phyloP scores from a whole-genome alignment of 2,888 invertebrate genomes.

The Xanthorhoe spadicearia region DNA sequence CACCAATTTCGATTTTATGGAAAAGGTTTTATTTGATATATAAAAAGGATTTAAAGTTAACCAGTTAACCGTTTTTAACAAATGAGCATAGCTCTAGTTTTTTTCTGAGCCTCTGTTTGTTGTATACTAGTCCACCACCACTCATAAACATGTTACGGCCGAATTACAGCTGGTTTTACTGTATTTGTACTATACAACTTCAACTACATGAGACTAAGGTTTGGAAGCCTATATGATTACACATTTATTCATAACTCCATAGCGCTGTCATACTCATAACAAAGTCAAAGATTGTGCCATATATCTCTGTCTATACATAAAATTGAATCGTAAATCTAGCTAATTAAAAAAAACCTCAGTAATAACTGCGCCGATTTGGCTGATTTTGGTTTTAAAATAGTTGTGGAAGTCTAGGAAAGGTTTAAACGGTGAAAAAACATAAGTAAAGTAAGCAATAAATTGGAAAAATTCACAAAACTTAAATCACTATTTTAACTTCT shows the following conservation, averaged over 20 bases:
- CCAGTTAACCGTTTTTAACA: conserved; percentile 75
- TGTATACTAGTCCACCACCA: conserved; percentile 65
- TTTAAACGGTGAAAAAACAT: too few relatives aligned
- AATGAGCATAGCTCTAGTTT: conserved; percentile 42
- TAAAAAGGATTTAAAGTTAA: conserved; percentile 74
- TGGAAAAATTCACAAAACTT: too few relatives aligned
- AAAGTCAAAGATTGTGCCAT: neutral
- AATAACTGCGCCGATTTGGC: too few relatives aligned
- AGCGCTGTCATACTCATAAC: neutral
- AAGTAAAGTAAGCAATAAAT: too few relatives aligned
- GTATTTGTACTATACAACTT: conserved; percentile 64
- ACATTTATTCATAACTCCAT: neutral
- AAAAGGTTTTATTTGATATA: conserved; percentile 83
- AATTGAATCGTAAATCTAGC: too few relatives aligned
- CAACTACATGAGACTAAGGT: conserved; percentile 53
- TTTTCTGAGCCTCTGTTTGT: conserved; percentile 45
- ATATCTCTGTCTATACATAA: too few relatives aligned
- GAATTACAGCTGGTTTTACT: conserved; percentile 65
- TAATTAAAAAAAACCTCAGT: too few relatives aligned
- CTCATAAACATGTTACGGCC: conserved; percentile 67
- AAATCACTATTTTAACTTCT: too few relatives aligned
- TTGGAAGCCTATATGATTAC: conserved; percentile 65
- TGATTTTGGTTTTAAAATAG: too few relatives aligned
- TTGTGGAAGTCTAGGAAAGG: too few relatives aligned
- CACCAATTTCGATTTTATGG: conserved; percentile 82